phyloP scores from a whole-genome alignment of 2,797 vertebrate genomes.

The Lateolabrax maculatus region DNA sequence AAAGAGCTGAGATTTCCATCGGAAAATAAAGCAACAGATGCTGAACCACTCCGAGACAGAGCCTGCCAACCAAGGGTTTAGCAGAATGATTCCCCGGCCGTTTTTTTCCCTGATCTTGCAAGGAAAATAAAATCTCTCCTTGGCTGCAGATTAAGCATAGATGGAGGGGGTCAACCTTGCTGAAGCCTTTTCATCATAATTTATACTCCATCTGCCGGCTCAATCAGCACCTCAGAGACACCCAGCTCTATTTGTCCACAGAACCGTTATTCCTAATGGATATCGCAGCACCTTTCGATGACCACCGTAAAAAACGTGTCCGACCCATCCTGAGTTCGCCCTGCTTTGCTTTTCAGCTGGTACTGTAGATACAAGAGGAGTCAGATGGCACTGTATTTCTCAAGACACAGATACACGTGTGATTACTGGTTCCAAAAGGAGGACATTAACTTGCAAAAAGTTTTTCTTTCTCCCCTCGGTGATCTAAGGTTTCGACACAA shows the following conservation, averaged over 20 bases:
- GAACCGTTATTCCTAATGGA: constrained; percentile 70
- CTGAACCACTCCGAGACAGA: constrained; percentile 76
- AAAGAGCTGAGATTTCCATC: constrained; percentile 49
- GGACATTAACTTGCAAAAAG: constrained; percentile 65
- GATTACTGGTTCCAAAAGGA: constrained; percentile 57
- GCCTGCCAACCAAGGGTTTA: constrained; percentile 83
- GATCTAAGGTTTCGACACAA: constrained; percentile 69
- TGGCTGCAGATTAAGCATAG: constrained; percentile 85
- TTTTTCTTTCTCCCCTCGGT: constrained; percentile 59
- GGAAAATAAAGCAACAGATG: constrained; percentile 86
- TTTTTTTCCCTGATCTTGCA: constrained; percentile 77
- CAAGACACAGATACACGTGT: constrained; percentile 26
- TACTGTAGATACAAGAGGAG: constrained; percentile 51
- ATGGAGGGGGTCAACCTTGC: constrained; percentile 76
- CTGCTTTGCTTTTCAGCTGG: constrained; percentile 10
- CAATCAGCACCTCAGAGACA: constrained; percentile 85
- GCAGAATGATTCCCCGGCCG: constrained; percentile 79
- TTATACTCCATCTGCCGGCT: constrained; percentile 84
- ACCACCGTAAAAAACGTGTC: constrained; percentile 35
- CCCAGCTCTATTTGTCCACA: constrained; percentile 71
- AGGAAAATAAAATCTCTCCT: constrained; percentile 85
- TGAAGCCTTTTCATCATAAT: constrained; percentile 86
- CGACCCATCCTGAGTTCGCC: constrained; percentile 32
- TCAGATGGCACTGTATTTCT: constrained; percentile 51
- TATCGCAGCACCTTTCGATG: constrained; percentile 74